A percentile compares a stretch with the other conserved stretches of the same genome.
Evolutionary conservation across 2,797 vertebrate genomes (phyloP).

Genomic region (Phylloscopus collybita): DNA sequence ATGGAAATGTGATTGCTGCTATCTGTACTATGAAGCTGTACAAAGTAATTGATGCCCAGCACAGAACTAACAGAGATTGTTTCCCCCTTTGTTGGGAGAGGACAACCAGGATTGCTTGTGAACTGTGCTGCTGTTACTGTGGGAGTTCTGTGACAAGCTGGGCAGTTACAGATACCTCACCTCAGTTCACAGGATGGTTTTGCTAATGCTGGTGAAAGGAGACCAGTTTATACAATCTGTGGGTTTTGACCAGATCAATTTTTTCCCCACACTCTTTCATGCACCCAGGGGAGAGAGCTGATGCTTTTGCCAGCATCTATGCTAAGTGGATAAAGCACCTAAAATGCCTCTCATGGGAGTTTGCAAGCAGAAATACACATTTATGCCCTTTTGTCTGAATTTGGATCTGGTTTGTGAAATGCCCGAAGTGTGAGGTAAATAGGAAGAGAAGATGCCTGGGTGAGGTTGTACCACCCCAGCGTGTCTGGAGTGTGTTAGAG

Average conservation of each 20-base stretch:
- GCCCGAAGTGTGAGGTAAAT: not conserved
- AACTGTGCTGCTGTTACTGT: not conserved
- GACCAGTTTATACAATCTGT: not conserved
- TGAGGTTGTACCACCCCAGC: not conserved
- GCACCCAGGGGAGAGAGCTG: not conserved
- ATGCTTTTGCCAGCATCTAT: not conserved
- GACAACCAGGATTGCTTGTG: not conserved
- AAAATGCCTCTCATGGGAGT: not conserved
- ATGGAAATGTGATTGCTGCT: not conserved
- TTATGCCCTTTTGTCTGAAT: not conserved
- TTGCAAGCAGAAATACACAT: not conserved
- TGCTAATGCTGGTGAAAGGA: not conserved
- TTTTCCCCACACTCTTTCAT: not conserved
- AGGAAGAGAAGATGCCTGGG: not conserved
- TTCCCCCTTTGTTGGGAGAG: not conserved
- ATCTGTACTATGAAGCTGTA: not conserved
- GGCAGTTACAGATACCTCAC: not conserved
- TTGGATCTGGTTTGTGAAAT: not conserved
- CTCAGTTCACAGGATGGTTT: not conserved
- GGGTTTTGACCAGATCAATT: not conserved
- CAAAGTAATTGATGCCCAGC: not conserved
- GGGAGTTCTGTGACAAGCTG: not conserved
- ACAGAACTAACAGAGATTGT: not conserved
- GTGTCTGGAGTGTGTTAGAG: not conserved
- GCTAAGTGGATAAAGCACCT: not conserved